Percentiles rank a stretch among this genome's conserved stretches.
Evolutionary conservation across 2,888 invertebrate species (phyloP).

Genomic region (Trachelus iudaicus): DNA sequence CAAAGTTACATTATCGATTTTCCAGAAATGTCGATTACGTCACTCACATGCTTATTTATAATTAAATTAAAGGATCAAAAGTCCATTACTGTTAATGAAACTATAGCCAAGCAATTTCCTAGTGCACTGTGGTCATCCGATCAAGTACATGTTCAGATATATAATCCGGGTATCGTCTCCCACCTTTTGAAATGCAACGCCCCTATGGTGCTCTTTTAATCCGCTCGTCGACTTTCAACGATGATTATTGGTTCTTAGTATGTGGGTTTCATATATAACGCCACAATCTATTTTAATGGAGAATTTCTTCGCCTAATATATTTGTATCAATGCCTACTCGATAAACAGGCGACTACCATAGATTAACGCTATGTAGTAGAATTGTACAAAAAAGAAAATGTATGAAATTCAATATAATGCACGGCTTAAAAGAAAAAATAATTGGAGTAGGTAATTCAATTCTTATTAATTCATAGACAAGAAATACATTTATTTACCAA

Average conservation of each 20-base stretch:
- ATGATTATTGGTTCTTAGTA: background rate
- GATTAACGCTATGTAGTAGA: background rate
- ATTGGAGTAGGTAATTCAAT: background rate
- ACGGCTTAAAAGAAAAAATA: background rate
- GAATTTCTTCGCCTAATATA: background rate
- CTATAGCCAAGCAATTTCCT: background rate
- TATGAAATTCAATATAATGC: background rate
- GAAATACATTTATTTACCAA: background rate
- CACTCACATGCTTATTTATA: slow-evolving; percentile 3
- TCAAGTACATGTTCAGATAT: slow-evolving; percentile 45
- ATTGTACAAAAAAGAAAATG: background rate
- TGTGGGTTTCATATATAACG: background rate
- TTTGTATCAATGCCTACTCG: background rate
- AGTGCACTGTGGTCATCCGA: slow-evolving; percentile 36
- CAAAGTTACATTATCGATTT: background rate
- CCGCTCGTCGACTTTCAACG: background rate
- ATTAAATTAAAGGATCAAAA: background rate
- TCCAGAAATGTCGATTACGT: background rate
- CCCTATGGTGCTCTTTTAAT: background rate
- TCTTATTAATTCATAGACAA: background rate
- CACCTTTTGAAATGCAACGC: slow-evolving; percentile 25
- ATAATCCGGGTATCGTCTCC: slow-evolving; percentile 35
- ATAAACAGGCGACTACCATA: background rate
- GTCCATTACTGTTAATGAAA: slow-evolving; percentile 1
- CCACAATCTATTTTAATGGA: background rate